Conservation (phyloP, 1,140 invertebrate species). For the Panagrolaimus sp. region DNA sequence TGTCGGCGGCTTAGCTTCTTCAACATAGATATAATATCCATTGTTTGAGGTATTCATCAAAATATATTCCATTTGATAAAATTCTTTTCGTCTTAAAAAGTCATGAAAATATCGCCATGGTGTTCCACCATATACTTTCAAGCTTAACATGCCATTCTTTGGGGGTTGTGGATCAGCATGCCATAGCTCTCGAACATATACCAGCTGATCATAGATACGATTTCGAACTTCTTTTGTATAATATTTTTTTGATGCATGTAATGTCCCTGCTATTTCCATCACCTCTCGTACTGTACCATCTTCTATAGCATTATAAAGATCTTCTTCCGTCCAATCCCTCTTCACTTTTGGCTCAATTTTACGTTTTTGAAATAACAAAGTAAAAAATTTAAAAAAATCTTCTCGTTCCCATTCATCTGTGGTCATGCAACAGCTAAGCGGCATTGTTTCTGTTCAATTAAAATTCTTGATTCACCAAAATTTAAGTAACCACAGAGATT, state of each 20-base stretch:
- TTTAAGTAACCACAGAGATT: no score
- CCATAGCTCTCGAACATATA: not conserved
- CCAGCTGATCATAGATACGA: not conserved
- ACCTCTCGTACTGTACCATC: not conserved
- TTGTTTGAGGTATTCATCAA: not conserved
- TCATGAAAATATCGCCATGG: slow-evolving; percentile 8
- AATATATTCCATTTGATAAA: not conserved
- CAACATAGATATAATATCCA: not conserved
- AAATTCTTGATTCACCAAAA: no score
- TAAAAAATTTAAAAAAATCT: slow-evolving; percentile 5
- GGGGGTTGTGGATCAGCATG: not conserved
- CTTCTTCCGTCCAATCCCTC: not conserved
- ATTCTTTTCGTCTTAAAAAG: not conserved
- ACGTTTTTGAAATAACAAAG: not conserved
- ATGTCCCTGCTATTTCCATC: not conserved
- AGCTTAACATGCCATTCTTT: not conserved
- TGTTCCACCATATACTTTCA: not conserved
- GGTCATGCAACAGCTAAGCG: not conserved
- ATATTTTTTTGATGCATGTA: not conserved
- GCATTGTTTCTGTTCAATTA: no score
- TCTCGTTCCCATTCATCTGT: not conserved
- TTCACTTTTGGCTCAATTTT: not conserved
- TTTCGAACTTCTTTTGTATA: not conserved
- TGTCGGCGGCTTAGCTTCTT: no score
- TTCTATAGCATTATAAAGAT: slow-evolving; percentile 7